Conservation (phyloP, 2,888 invertebrate species). For the Epinotia bilunana region DNA sequence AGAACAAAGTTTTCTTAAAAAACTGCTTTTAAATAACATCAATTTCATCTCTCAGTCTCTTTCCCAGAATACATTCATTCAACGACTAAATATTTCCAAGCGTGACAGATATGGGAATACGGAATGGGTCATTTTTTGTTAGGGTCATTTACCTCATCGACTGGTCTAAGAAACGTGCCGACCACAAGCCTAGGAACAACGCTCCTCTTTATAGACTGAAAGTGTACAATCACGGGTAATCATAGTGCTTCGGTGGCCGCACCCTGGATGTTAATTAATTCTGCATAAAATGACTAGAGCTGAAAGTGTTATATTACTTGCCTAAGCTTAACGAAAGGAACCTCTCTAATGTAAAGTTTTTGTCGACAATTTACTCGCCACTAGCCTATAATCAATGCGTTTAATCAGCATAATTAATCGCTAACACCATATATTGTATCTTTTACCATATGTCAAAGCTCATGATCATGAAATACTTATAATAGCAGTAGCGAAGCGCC, state of each 20-base stretch:
- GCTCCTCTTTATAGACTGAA: constrained; percentile 48
- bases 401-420: not conserved
- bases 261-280: constrained; percentile 36
- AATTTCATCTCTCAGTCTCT: too few relatives aligned
- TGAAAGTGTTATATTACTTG: constrained; percentile 14
- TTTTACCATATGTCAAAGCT: too few relatives aligned
- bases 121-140: not conserved
- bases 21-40: too few relatives aligned
- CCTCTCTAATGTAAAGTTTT: not conserved
- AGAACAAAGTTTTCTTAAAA: too few relatives aligned
- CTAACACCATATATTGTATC: too few relatives aligned
- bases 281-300: constrained; percentile 24
- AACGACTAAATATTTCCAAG: too few relatives aligned
- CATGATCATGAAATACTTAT: too few relatives aligned
- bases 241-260: constrained; percentile 48
- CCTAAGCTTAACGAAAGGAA: not conserved
- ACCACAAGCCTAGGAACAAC: not conserved
- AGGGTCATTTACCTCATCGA: not conserved
- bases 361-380: not conserved
- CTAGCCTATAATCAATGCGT: not conserved
- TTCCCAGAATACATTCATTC: too few relatives aligned
- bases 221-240: constrained; percentile 61
- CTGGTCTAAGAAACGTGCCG: constrained; percentile 15
- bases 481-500: too few relatives aligned
- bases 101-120: not conserved